Evolutionary conservation across 2,797 vertebrate genomes (phyloP), one percentile per base, ranked within the genome.

Genomic region (Rhinophrynus dorsalis): DNA sequence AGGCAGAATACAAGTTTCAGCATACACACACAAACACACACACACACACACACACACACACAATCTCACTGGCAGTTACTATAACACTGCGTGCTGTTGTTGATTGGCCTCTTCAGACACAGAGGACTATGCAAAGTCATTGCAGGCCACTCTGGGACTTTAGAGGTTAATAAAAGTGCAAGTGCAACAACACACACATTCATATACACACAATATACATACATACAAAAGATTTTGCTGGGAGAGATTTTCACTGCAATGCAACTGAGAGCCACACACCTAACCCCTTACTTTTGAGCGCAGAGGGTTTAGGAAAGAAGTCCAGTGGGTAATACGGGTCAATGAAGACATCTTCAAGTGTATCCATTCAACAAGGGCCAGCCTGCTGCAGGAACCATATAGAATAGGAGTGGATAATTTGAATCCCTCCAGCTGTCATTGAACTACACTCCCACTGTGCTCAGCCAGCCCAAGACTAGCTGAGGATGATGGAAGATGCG

Each of bases 111-210:
- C 30, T 30, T 24, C 12, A 2, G 17, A 3, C 13, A 32, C 52
- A 38, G 17, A 30, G 42, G 40, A 9, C 9, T 27, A 17, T 38
- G 51, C 59, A 71, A 57, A 6, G 26, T 18, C 8, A n/a, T 35
- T 9, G 13, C 15, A 50, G 8, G 40, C 51, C 26, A 11, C 40
- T 27, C 2, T 6, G 17, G 12, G 20, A 9, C 44, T 20, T 29
- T 2, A 44, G 55, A 65, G 29, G 50, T 23, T 54, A 12, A 12
- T 9, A 61, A 69, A 69, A 69, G 67, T 69, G 67, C 69, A 66
- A 51, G 69, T 73, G 62, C 69, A 66, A 70, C 47, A 21, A 17
- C 29, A 47, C 29, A 57, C 3, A 35, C 27, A 56, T 8, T 23
- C 51, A 30, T 6, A 56, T 29, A 26, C 24, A 37, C 12, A n/a